Evolutionary conservation across 2,888 invertebrate genomes (phyloP).

Genomic region (Agrypnus murinus): DNA sequence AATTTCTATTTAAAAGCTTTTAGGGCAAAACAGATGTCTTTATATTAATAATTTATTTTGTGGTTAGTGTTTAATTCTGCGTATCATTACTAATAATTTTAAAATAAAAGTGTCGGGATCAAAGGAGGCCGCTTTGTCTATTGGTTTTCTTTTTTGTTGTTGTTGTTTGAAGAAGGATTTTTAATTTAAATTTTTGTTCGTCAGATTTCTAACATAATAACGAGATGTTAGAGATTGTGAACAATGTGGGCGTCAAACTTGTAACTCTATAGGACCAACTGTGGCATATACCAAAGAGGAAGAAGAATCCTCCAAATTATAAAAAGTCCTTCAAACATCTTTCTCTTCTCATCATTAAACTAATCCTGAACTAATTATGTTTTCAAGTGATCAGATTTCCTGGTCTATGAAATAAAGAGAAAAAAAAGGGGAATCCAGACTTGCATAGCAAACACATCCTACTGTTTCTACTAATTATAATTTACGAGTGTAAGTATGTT

Average conservation of each 20-base stretch:
- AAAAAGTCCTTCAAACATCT: conserved; percentile 7
- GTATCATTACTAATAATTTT: conserved; percentile 45
- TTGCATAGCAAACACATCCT: too few species aligned
- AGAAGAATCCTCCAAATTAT: conserved; percentile 15
- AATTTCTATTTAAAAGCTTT: conserved; percentile 38
- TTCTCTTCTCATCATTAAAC: neutral
- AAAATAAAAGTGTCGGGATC: conserved; percentile 28
- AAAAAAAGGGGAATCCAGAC: neutral
- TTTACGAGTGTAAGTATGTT: conserved; percentile 28
- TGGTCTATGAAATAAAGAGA: conserved; percentile 1
- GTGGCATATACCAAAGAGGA: too few species aligned
- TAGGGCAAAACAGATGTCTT: conserved; percentile 43
- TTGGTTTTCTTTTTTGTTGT: neutral
- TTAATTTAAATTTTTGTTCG: conserved; percentile 16
- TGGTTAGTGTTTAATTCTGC: conserved; percentile 43
- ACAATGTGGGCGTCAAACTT: conserved; percentile 7
- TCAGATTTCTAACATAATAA: neutral
- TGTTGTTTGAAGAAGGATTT: neutral
- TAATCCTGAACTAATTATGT: neutral
- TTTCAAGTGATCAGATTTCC: conserved; percentile 16
- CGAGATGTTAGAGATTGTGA: neutral
- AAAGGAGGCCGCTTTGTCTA: conserved; percentile 32
- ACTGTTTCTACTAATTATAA: conserved; percentile 39
- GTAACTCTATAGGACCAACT: too few species aligned
- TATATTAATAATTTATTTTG: conserved; percentile 48